Base-by-base conservation (phyloP, 2,888 invertebrate genomes). In the Baronia brevicornis region DNA sequence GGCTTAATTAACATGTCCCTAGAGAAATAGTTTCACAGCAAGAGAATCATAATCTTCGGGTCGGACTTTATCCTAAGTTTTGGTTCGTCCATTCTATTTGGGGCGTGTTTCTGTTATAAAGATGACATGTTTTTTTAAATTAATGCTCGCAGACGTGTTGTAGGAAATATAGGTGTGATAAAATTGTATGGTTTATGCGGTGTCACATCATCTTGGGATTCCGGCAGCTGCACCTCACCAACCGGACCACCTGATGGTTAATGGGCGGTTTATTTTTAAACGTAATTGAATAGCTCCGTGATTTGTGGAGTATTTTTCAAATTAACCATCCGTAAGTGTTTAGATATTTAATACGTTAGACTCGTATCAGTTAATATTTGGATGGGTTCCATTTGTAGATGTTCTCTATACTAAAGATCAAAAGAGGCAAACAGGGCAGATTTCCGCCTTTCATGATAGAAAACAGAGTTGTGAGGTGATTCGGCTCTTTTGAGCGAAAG, bases 1-100 rank as follows among this genome's bases (percentile, higher is more conserved):
- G 60, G 53, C 63, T 72, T 77, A 79, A 82, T 80, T 80, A 80
- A 71, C 62, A 59, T 68, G 69, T 75, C 77, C 58, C 71, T 59
- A 39, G 61, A 54, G 65, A 48, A 59, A 66, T 52, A 42, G 61
- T 70, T 73, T 68, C 68, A 66, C 73, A 71, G 70, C 63, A 68
- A 54, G 61, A 63, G 70, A 39, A 55, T 64, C 62, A 53, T 68
- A 66, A 66, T 60, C 42, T 51, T 61, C 51, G 53, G 44, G 48
- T 31, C 34, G 36, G 43, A 31, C 41, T 46, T 43, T 43, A 46
- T 44, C 33, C 25, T 31, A 32, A 36, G 23, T 38, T 33, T 37
- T 25, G 20, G 27, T 9, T 19, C 24, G 36, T 33, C 29, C 24
- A 28, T 40, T 39, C 50, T 56, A 59, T 64, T 54, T 44, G 43